Evolutionary conservation across 2,888 invertebrate species (phyloP), one percentile per base, ranked within the genome.

Genomic region (Linyphia triangularis): DNA sequence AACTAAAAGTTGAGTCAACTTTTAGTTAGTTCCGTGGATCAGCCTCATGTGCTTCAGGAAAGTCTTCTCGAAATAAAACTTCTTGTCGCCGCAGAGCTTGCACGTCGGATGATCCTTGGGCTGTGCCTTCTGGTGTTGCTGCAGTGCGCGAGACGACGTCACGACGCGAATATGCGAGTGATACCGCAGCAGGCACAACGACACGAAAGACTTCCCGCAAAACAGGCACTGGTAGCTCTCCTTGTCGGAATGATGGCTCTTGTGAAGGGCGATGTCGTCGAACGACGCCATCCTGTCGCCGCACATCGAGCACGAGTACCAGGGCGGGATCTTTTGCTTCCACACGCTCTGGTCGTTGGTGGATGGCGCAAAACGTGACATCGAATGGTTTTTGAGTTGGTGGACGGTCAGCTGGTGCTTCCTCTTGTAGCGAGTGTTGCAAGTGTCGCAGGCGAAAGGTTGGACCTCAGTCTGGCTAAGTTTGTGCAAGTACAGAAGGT

Each of bases 381-480:
- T 22, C 16, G 19, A 28, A 26, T 79, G 79, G 16, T 51, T 28
- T 19, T 43, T 51, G 16, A 51, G 24, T 19, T 65, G 30, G 37
- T 79, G 79, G 13, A 67, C 63, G 3, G 67, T 67, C 13, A 67
- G 13, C n/a, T 40, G 67, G 26, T 79, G 65, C 26, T 79, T 79
- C 13, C 79, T 67, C 7, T 79, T 19, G 51, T 37, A 79, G 10
- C 22, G n/a, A 28, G 43, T 51, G 4, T 28, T 30, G 51, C 79
- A 79, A 3, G 30, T 43, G 19, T 28, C 51, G 51, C 79, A 79
- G 19, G 24, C 9, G 16, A 67, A 67, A 0, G 30, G 67, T 3
- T 30, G 51, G 1, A 6, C 5, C 30, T 67, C 51, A 16, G n/a
- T 6, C 2, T 67, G 24, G 7, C 28, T 30, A 5, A 67, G 43